phyloP scores from a whole-genome alignment of 2,888 invertebrate species.

The Margaritifera margaritifera region DNA sequence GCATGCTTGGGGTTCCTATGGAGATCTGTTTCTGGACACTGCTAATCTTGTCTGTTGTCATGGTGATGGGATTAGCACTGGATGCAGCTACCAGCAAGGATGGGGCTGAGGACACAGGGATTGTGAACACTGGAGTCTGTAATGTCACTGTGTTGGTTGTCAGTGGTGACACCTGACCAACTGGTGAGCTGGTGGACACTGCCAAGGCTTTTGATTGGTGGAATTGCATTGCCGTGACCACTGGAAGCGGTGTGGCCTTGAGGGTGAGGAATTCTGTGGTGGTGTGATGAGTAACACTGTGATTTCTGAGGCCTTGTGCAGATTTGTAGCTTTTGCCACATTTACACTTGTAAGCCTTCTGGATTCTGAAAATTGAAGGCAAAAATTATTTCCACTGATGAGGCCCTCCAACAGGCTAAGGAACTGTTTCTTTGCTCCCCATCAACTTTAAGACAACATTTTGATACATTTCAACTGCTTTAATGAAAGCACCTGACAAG shows the following conservation, averaged over 20 bases:
- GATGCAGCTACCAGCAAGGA: conserved; percentile 19
- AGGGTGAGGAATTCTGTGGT: conserved; percentile 39
- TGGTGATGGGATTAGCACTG: conserved; percentile 33
- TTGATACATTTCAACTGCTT: not conserved
- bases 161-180: not conserved
- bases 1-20: conserved; percentile 23
- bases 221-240: not conserved
- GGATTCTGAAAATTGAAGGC: conserved; percentile 75
- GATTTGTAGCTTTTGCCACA: conserved; percentile 91
- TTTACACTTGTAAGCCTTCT: conserved; percentile 86
- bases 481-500: not conserved
- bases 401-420: too few species aligned
- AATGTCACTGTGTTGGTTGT: not conserved
- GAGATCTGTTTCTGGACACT: conserved; percentile 26
- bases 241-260: conserved; percentile 12
- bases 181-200: conserved; percentile 3
- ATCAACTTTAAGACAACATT: not conserved
- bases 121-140: conserved; percentile 19
- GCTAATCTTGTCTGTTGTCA: conserved; percentile 20
- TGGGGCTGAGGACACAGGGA: conserved; percentile 29
- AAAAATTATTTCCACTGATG: conserved; percentile 1
- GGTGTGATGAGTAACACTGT: conserved; percentile 75
- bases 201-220: conserved; percentile 7
- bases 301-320: conserved; percentile 84
- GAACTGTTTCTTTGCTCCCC: too few species aligned